Evolutionary conservation across 1,140 invertebrate species (phyloP).

Genomic region (Drosophila bocqueti): DNA sequence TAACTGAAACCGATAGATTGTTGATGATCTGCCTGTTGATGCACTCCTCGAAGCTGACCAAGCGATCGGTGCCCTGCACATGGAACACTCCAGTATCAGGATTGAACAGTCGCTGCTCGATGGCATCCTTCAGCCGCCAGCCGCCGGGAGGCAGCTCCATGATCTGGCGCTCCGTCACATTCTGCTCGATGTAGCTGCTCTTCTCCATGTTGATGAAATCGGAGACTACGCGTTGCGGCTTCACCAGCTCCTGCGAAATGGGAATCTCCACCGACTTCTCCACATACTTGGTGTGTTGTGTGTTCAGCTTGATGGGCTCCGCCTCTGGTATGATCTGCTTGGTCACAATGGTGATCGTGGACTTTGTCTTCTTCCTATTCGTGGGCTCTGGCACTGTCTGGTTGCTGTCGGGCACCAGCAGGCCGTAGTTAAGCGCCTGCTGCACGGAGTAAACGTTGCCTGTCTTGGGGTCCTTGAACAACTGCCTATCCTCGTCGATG

Average conservation of each 20-base stretch:
- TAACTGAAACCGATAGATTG: slow-evolving; percentile 91
- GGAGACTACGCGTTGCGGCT: slow-evolving; percentile 84
- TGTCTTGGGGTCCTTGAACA: slow-evolving; percentile 92
- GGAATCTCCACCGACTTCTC: slow-evolving; percentile 80
- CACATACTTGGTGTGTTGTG: slow-evolving; percentile 80
- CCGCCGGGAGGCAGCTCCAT: slow-evolving; percentile 92
- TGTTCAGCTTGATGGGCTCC: slow-evolving; percentile 85
- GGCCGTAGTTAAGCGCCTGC: slow-evolving; percentile 91
- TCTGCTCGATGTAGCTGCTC: slow-evolving; percentile 70
- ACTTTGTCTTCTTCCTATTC: slow-evolving; percentile 84
- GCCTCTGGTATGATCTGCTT: slow-evolving; percentile 80
- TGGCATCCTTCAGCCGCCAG: slow-evolving; percentile 92
- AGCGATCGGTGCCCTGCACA: slow-evolving; percentile 93
- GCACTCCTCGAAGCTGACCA: slow-evolving; percentile 95
- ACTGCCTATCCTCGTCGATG: slow-evolving; percentile 91
- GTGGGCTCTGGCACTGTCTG: slow-evolving; percentile 70
- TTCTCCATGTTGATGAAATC: slow-evolving; percentile 86
- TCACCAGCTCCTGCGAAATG: slow-evolving; percentile 76
- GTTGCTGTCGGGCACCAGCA: slow-evolving; percentile 88
- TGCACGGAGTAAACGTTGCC: slow-evolving; percentile 91
- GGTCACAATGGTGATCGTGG: slow-evolving; percentile 84
- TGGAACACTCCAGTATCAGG: slow-evolving; percentile 93
- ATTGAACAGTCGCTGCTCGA: slow-evolving; percentile 92
- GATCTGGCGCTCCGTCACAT: slow-evolving; percentile 83
- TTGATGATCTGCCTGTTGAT: slow-evolving; percentile 94